Evolutionary conservation across 2,888 invertebrate species (phyloP), one percentile per base, ranked within the genome.

Genomic region (Chrysotoxum bicinctum): DNA sequence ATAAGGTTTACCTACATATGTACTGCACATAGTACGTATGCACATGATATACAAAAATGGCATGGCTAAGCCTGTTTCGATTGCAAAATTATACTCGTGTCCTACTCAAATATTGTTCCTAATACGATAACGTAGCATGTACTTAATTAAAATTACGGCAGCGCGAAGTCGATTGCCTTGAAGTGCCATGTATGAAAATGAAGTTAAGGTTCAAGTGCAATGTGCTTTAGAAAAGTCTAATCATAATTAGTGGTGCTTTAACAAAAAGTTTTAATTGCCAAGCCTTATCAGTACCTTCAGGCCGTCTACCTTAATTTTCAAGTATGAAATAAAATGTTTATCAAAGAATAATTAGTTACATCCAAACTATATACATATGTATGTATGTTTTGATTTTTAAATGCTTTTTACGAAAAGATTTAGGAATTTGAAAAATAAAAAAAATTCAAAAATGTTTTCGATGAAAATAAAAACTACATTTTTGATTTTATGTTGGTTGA

Each of bases 131-230:
- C 10, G 35, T 35, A 23, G 35, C 9, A 12, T n/a, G n/a, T 48
- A 32, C 16, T 45, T 60, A 40, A 45, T 60, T 21, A 73, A 56
- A 66, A 35, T 32, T 68, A 43, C 35, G 58, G 73, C 23, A 45
- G 30, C 26, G 58, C 14, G 10, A 64, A 70, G 56, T 40, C 69
- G 35, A 52, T 56, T 43, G 64, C 70, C 75, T 81, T 81, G 64
- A 75, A 54, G 80, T 64, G 69, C 40, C 75, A 56, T 50, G 2
- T 48, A n/a, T 48, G 56, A 40, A 75, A 70, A 48, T 75, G 26
- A 69, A 74, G 30, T 69, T 74, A 52, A 56, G 75, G 81, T 81
- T 81, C 81, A 81, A 81, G 75, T 76, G 66, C 70, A 73, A 26
- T 50, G 72, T 60, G 45, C 32, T 64, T 64, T 32, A 32, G 66